These are phyloP conservation scores for Babylonia areolata DNA, from an alignment of 1,140 invertebrate species.

Conservation along the genomic window DNA sequence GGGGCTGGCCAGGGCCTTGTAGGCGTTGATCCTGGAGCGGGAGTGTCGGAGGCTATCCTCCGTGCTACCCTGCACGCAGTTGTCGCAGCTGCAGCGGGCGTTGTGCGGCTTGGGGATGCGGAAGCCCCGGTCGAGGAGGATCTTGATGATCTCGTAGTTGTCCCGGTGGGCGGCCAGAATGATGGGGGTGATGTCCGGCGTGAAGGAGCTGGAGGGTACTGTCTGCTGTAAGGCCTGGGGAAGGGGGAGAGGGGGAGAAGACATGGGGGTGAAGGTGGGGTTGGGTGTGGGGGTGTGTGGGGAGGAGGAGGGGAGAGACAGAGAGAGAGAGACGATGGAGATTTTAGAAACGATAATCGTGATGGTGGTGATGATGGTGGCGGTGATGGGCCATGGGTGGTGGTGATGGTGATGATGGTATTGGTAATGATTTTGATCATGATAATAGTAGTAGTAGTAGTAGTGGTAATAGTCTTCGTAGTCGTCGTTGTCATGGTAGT, in stretches of 20 bases:
- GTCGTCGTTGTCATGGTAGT: too few species aligned
- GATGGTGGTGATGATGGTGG: constrained; percentile 47
- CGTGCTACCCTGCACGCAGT: constrained; percentile 80
- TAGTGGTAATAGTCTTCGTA: neutral
- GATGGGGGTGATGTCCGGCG: constrained; percentile 96
- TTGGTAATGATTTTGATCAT: neutral
- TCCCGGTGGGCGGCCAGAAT: constrained; percentile 96
- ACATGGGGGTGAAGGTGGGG: neutral
- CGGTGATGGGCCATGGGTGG: neutral
- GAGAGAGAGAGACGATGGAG: too few species aligned
- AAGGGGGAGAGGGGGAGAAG: neutral
- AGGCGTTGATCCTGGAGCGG: constrained; percentile 92
- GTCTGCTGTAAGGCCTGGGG: constrained; percentile 59
- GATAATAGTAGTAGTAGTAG: too few species aligned
- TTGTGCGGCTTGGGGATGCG: constrained; percentile 75
- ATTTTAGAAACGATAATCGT: too few species aligned
- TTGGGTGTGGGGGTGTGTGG: too few species aligned
- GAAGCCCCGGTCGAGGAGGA: constrained; percentile 86
- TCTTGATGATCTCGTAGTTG: constrained; percentile 99
- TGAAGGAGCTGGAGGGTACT: constrained; percentile 81
- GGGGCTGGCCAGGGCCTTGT: constrained; percentile 92
- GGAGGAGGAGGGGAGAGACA: too few species aligned
- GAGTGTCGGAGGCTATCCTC: constrained; percentile 88
- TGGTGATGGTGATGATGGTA: neutral
- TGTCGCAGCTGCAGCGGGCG: constrained; percentile 73